Evolutionary conservation across 2,888 invertebrate genomes (phyloP), one percentile per base, ranked within the genome.

Genomic region (Drosophila aldrichi): DNA sequence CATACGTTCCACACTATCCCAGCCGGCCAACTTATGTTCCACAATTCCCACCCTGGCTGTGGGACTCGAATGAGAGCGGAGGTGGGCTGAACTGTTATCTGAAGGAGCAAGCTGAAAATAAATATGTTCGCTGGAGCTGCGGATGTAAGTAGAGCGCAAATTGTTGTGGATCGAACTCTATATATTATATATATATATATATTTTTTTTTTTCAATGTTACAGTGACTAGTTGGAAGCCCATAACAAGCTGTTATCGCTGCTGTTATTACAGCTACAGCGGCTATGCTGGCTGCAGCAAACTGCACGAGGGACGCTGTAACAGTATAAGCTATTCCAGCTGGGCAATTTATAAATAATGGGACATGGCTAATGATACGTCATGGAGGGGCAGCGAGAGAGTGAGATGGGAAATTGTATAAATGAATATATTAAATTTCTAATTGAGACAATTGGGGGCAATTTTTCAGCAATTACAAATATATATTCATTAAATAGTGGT

Each of bases 231-330:
- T 59, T 82, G 79, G 69, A 9, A 25, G 16, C 62, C 64, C 14
- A 36, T 57, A 0, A 49, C 71, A 12, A 77, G 55, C 61, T 91
- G 91, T 64, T 91, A 87, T 67, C 83, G 81, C 60, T 91, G 91
- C 48, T 91, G 91, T 36, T 73, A 62, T 14, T 82, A 76, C 22
- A 57, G 55, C 2, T 44, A 62, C 43, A 71, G 41, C 40, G 57
- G 22, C 22, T 82, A 90, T 52, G 88, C 89, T 6, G 91, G 90
- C 22, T 91, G 91, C 79, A 76, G 48, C 34, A 83, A 73, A 40
- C 73, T 89, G 25, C 60, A 79, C 56, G 49, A 49, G 29, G 66
- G 80, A 20, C 58, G 46, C 29, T 90, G 90, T 52, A 55, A 8
- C 44, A n/a, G 16, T 10, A 18, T 38, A 9, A 9, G 4, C 40